phyloP scores from a whole-genome alignment of 2,113 vertebrate genomes.

The Pterocles orientalis region DNA sequence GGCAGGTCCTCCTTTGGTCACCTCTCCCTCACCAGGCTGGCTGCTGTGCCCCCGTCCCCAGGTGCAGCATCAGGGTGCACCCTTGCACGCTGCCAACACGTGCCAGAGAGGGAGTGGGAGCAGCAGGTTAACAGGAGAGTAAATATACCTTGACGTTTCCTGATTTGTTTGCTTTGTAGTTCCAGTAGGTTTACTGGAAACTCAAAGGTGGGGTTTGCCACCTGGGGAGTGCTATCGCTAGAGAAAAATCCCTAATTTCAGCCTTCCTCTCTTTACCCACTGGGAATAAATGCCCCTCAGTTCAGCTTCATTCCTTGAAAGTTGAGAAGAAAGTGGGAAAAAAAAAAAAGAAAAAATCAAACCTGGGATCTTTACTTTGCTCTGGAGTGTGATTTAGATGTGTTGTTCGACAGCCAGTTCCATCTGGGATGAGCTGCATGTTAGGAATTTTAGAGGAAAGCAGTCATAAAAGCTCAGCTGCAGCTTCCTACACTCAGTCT shows the following conservation, averaged over 20 bases:
- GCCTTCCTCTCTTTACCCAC: background rate
- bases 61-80: background rate
- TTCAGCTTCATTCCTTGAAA: background rate
- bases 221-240: background rate
- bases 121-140: background rate
- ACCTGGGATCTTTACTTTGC: background rate
- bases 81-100: fast-evolving
- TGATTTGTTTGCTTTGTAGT: background rate
- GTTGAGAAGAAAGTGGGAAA: background rate
- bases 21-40: background rate
- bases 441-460: background rate
- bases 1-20: background rate
- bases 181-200: background rate
- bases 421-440: background rate
- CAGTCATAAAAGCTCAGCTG: background rate
- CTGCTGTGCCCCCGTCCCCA: background rate
- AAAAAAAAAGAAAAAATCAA: background rate
- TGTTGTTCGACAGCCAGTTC: background rate
- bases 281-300: background rate
- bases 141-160: background rate
- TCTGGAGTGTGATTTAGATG: background rate
- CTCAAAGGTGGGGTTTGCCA: background rate
- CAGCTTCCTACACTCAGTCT: background rate
- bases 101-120: background rate
- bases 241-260: constrained; percentile 15